Base-by-base conservation (phyloP, 1,140 invertebrate genomes). In the Hirudo medicinalis region DNA sequence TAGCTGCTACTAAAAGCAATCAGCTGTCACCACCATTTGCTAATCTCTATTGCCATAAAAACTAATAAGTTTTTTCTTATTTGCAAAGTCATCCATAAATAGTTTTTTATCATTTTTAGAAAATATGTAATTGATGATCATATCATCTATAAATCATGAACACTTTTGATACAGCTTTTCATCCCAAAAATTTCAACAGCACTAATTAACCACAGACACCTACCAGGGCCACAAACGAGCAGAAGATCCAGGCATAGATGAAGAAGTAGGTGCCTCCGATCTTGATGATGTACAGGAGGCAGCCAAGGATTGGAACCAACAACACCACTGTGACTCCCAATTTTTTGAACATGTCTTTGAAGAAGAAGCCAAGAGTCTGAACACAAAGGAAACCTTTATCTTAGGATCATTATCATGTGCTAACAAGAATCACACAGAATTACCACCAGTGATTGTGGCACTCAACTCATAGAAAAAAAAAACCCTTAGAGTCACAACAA, bases 311-410 rank as follows among this genome's bases (percentile, higher is more conserved):
- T 68, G 93, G 93, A 57, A 91, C 78, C 27, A 86, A 85, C 0
- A 99, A 86, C 0, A 89, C 79, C 79, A 92, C 86, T 19, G 84
- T 85, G 0, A 99, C 86, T 20, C 91, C 72, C 76, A 94, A 89
- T 69, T 90, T 89, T 80, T 97, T 94, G 0, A 94, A 76, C 78
- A 90, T 89, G 84, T 99, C 97, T 83, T 92, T 94, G n/a, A 92
- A 80, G 82, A 92, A 99, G 80, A 99, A 98, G 72, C 85, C 83
- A 13, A 87, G 79, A 19, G 91, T 98, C 87, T 98, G 87, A 71
- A 79, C 77, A 74, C 72, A 74, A 60, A 73, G 81, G 72, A 67
- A 9, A 75, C 8, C 29, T n/a, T 54, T 32, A 43, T 9, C 9
- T 5, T 27, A 6, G 49, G n/a, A 13, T 63, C 22, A 63, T 27